Evolutionary conservation across 2,888 invertebrate species (phyloP).

Genomic region (Pristionchus japonicus): DNA sequence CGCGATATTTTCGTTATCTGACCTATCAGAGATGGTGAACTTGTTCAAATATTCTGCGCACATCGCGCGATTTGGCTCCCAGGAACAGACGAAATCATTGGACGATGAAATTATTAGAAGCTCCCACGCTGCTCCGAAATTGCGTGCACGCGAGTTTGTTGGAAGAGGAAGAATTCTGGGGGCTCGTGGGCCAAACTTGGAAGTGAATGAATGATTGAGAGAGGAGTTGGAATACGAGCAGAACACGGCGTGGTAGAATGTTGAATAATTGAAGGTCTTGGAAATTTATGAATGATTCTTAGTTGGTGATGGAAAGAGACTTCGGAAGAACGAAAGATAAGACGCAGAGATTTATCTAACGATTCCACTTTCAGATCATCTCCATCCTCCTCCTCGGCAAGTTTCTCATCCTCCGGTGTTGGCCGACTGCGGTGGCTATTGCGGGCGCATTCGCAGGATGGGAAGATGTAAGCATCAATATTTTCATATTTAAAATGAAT

Average conservation of each 20-base stretch:
- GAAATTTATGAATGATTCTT: too few species aligned
- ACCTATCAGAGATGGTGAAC: too few species aligned
- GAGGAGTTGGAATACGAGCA: not conserved
- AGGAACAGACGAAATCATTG: too few species aligned
- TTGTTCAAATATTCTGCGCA: too few species aligned
- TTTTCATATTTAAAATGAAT: not conserved
- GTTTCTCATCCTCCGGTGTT: conserved; percentile 63
- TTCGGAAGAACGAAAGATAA: too few species aligned
- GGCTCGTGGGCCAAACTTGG: not conserved
- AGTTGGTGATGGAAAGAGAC: too few species aligned
- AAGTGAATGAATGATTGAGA: not conserved
- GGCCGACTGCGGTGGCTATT: conserved; percentile 60
- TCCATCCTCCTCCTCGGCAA: conserved; percentile 65
- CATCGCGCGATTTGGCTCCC: too few species aligned
- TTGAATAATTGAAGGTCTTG: too few species aligned
- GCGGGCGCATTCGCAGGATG: conserved; percentile 39
- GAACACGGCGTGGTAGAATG: not conserved
- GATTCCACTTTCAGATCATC: conserved; percentile 55
- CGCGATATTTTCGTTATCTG: too few species aligned
- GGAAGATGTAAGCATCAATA: conserved; percentile 21
- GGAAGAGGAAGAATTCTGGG: not conserved
- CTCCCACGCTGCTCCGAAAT: not conserved
- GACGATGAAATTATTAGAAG: not conserved
- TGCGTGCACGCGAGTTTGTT: not conserved
- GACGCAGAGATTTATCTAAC: too few species aligned